These are phyloP conservation scores for Aldabrachelys gigantea DNA, from an alignment of 2,113 vertebrate genomes.

Conservation along the genomic window DNA sequence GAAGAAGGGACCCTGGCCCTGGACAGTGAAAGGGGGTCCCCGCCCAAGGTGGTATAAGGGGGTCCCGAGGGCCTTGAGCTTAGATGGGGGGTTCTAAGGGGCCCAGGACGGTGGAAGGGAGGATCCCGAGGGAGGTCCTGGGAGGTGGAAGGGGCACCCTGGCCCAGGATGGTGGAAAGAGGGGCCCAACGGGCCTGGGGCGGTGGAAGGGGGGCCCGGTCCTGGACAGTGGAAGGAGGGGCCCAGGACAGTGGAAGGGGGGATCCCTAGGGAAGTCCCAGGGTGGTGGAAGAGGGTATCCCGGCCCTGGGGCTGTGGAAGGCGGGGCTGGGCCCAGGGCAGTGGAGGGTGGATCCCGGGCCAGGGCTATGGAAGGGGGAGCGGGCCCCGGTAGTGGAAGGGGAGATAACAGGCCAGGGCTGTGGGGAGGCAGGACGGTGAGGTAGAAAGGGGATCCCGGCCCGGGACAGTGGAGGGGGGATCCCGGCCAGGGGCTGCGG, in stretches of 20 bases:
- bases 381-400: too few relatives aligned
- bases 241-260: too few relatives aligned
- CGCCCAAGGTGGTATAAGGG: neutral
- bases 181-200: neutral
- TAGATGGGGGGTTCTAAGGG: too few relatives aligned
- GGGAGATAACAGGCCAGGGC: too few relatives aligned
- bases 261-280: too few relatives aligned
- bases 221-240: neutral
- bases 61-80: neutral
- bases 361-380: too few relatives aligned
- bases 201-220: neutral
- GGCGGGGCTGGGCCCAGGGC: too few relatives aligned
- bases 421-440: neutral
- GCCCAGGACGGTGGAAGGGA: rapidly evolving
- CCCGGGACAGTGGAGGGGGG: neutral
- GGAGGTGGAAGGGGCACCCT: neutral
- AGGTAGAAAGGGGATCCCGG: neutral
- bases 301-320: too few relatives aligned
- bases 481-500: neutral
- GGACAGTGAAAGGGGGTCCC: too few relatives aligned
- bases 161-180: rapidly evolving
- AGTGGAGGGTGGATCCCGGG: too few relatives aligned
- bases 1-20: neutral
- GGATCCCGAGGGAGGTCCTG: too few relatives aligned
- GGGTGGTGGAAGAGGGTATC: neutral